Conservation (phyloP, 2,797 vertebrate genomes). For the Pangasius mekongensis region DNA sequence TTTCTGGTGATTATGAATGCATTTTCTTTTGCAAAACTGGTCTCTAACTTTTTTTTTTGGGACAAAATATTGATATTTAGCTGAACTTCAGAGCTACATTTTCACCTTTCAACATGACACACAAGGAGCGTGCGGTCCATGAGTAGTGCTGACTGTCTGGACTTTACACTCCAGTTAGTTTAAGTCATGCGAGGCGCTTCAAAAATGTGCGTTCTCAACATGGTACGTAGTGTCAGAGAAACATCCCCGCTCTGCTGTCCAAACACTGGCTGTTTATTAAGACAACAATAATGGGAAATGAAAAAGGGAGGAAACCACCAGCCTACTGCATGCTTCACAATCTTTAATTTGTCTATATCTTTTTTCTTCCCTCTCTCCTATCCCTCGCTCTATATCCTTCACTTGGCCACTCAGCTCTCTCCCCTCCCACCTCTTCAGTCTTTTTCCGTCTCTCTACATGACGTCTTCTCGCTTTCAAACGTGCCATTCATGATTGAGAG, state of each 20-base stretch:
- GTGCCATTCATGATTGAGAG: constrained; percentile 72
- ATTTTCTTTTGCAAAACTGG: background rate
- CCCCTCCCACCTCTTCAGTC: background rate
- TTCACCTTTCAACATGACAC: constrained; percentile 3
- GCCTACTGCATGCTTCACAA: constrained; percentile 67
- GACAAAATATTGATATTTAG: background rate
- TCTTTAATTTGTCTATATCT: background rate
- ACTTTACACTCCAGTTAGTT: constrained; percentile 69
- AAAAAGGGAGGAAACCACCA: constrained; percentile 67
- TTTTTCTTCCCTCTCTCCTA: background rate
- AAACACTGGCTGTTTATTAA: constrained; percentile 68
- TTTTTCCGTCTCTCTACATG: constrained; percentile 31
- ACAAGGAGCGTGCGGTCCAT: constrained; percentile 46
- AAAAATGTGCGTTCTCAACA: constrained; percentile 77
- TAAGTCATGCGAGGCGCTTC: constrained; percentile 76
- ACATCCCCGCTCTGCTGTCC: constrained; percentile 67
- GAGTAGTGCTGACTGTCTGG: constrained; percentile 47
- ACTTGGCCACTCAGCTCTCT: background rate
- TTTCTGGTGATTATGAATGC: background rate
- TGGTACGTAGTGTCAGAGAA: constrained; percentile 60
- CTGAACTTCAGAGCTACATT: constrained; percentile 4
- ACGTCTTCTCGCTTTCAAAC: constrained; percentile 65
- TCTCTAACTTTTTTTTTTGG: background rate
- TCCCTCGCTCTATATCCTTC: background rate
- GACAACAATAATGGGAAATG: constrained; percentile 75